A percentile compares a stretch with the other conserved stretches of the same genome.
phyloP scores from a whole-genome alignment of 2,888 invertebrate genomes.

The Tuta absoluta region DNA sequence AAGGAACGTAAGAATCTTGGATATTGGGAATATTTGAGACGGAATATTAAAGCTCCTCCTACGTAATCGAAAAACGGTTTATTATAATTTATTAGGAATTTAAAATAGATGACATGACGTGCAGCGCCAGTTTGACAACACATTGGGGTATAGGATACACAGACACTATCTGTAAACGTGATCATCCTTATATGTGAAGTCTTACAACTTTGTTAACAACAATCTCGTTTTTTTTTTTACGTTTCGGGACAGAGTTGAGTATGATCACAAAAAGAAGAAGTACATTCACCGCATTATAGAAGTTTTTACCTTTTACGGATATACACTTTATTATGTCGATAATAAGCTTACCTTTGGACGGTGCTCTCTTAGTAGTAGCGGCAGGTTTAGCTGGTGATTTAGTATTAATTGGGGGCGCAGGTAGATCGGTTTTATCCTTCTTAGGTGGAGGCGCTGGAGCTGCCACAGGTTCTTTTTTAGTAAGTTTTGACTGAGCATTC shows the following conservation, averaged over 20 bases:
- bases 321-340: neutral
- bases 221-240: too few species aligned
- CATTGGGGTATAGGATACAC: too few species aligned
- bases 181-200: too few species aligned
- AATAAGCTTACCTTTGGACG: slow-evolving; percentile 54
- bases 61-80: neutral
- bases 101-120: neutral
- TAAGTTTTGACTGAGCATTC: slow-evolving; percentile 31
- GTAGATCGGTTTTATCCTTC: slow-evolving; percentile 33
- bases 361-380: slow-evolving; percentile 50
- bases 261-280: too few species aligned
- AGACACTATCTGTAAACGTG: too few species aligned
- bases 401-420: slow-evolving; percentile 43
- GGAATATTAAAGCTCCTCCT: neutral
- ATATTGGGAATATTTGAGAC: neutral
- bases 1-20: neutral
- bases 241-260: too few species aligned
- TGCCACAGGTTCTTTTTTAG: slow-evolving; percentile 32
- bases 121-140: neutral
- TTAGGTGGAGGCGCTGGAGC: neutral
- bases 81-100: neutral
- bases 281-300: too few species aligned
- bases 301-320: too few species aligned
- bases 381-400: slow-evolving; percentile 57
- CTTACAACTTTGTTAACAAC: too few species aligned